Evolutionary conservation across 2,113 vertebrate species (phyloP).

Genomic region (Amphiprion percula): DNA sequence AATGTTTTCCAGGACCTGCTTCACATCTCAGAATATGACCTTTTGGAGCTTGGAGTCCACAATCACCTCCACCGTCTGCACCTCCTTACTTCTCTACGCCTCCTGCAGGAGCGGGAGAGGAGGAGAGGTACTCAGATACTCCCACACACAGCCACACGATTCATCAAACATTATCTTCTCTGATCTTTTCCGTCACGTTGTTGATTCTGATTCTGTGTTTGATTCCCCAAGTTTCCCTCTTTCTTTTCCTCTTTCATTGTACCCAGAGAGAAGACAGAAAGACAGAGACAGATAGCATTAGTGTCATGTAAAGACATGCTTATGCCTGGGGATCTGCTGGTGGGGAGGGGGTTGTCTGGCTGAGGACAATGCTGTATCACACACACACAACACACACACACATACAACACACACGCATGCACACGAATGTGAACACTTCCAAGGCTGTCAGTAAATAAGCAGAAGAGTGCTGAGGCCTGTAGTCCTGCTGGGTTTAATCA

Average conservation of each 20-base stretch:
- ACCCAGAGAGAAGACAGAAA: slow-evolving; percentile 10
- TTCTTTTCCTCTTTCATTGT: neutral
- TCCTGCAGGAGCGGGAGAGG: slow-evolving; percentile 83
- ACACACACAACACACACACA: neutral
- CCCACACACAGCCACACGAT: neutral
- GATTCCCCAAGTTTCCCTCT: slow-evolving; percentile 10
- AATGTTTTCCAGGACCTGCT: slow-evolving; percentile 83
- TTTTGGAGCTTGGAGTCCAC: slow-evolving; percentile 83
- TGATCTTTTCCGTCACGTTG: slow-evolving; percentile 49
- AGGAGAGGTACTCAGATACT: slow-evolving; percentile 74
- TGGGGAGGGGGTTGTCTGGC: slow-evolving; percentile 50
- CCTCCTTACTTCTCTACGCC: slow-evolving; percentile 84
- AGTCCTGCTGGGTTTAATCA: slow-evolving; percentile 74
- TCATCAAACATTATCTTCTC: slow-evolving; percentile 37
- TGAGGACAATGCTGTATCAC: slow-evolving; percentile 57
- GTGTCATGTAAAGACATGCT: slow-evolving; percentile 71
- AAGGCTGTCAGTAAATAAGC: slow-evolving; percentile 55
- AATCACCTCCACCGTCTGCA: slow-evolving; percentile 82
- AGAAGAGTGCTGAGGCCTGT: slow-evolving; percentile 49
- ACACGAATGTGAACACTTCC: slow-evolving; percentile 27
- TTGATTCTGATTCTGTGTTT: slow-evolving; percentile 27
- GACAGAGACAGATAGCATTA: slow-evolving; percentile 47
- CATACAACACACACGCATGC: slow-evolving; percentile 33
- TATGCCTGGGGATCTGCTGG: slow-evolving; percentile 42
- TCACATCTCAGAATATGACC: slow-evolving; percentile 82